Base-by-base conservation (phyloP, 2,797 vertebrate genomes). In the Tenualosa ilisha region DNA sequence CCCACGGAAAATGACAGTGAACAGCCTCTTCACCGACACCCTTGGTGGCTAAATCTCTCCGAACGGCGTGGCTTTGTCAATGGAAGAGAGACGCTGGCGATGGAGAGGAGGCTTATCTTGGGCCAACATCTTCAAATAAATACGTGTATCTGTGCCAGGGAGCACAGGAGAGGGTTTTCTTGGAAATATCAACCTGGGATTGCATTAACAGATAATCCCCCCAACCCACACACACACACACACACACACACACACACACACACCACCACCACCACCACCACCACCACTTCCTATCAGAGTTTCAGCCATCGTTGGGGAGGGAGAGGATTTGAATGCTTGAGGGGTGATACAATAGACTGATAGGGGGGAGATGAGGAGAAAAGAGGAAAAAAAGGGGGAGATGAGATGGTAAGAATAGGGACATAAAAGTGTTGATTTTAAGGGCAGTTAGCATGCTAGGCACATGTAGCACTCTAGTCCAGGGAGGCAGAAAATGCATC, bases 161-260 rank as follows among this genome's bases (percentile, higher is more conserved):
- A 56, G 65, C 83, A 85, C 86, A 72, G 83, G 50, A 85, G 82
- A 84, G 68, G 56, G 61, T 49, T n/a, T 1, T 65, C 82, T 81
- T 84, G 86, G 89, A 82, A 87, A 87, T 88, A 89, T 89, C 88
- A 91, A 88, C 68, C 84, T 83, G 84, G 85, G 89, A 92, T 91
- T 90, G 90, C 89, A 85, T 87, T 89, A 88, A 88, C 53, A 91
- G 87, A 88, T 89, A 85, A 90, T 90, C 88, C n/a, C n/a, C n/a
- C n/a, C n/a, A 87, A 82, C 75, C 68, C 63, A 11, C 20, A 3
- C 31, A 40, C 65, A 13, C 13, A 72, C 15, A 37, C 68, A 75
- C 68, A 79, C 37, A n/a, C n/a, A n/a, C n/a, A n/a, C n/a, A n/a
- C n/a, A n/a, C n/a, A n/a, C n/a, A n/a, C n/a, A n/a, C n/a, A n/a